Evolutionary conservation across 2,888 invertebrate genomes (phyloP).

Genomic region (Formica aserva): DNA sequence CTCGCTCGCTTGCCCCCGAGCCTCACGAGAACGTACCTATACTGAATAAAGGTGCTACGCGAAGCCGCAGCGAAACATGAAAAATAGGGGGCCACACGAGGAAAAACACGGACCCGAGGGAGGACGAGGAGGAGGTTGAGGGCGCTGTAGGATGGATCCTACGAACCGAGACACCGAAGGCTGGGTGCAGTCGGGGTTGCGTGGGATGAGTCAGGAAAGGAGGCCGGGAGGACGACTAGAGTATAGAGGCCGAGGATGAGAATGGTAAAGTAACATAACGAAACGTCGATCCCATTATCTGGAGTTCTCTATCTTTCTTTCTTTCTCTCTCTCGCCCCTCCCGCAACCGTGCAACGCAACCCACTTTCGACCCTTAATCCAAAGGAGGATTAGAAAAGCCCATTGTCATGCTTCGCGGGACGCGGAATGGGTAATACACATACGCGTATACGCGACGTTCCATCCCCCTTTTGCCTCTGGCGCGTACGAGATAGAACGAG

Average conservation of each 20-base stretch:
- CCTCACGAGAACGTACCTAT: conserved; percentile 72
- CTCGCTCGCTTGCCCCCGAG: conserved; percentile 58
- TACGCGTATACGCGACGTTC: conserved; percentile 64
- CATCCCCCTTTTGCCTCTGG: conserved; percentile 24
- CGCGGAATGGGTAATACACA: conserved; percentile 73
- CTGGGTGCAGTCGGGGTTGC: conserved; percentile 70
- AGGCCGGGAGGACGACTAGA: conserved; percentile 68
- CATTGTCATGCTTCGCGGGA: conserved; percentile 84
- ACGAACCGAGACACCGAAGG: conserved; percentile 78
- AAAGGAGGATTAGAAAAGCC: conserved; percentile 84
- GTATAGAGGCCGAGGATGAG: conserved; percentile 80
- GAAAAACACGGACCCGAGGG: conserved; percentile 83
- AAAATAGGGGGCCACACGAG: conserved; percentile 86
- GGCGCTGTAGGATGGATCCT: conserved; percentile 77
- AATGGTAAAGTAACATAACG: conserved; percentile 85
- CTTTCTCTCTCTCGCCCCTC: conserved; percentile 60
- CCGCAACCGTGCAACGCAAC: conserved; percentile 52
- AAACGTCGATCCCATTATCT: conserved; percentile 86
- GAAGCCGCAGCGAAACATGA: conserved; percentile 86
- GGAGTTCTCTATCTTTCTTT: conserved; percentile 75
- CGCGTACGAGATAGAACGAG: conserved; percentile 56
- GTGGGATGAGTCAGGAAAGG: conserved; percentile 65
- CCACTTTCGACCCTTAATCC: conserved; percentile 83
- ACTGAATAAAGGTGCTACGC: conserved; percentile 85
- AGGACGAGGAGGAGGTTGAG: conserved; percentile 64